Evolutionary conservation across 1,140 invertebrate species (phyloP).

Genomic region (Tetramorium simillimum): DNA sequence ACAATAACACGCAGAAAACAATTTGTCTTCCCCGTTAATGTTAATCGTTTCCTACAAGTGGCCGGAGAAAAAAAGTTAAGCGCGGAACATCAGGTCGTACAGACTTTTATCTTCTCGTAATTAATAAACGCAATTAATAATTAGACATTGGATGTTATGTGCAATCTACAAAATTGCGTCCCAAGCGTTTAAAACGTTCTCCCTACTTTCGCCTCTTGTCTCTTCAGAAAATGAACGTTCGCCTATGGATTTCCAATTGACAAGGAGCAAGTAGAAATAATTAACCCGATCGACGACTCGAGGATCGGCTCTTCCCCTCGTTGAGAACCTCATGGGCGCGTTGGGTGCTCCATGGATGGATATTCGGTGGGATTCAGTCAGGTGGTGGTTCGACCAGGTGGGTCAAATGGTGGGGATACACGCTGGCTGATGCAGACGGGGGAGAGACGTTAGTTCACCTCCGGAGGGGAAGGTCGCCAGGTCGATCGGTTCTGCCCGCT

Average conservation of each 20-base stretch:
- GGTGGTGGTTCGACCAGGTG: constrained; percentile 75
- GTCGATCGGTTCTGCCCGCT: constrained; percentile 66
- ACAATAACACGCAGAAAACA: neutral
- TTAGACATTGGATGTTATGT: neutral
- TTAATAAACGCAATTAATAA: too few relatives aligned
- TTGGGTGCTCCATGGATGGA: constrained; percentile 35
- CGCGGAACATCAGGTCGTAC: neutral
- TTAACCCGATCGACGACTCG: neutral
- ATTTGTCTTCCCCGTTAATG: neutral
- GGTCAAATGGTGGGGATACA: constrained; percentile 65
- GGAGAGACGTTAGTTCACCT: constrained; percentile 71
- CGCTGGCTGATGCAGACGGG: constrained; percentile 54
- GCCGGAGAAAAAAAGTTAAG: neutral
- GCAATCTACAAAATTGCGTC: neutral
- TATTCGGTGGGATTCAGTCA: constrained; percentile 72
- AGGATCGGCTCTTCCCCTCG: neutral
- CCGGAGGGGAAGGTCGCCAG: constrained; percentile 71
- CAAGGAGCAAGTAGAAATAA: neutral
- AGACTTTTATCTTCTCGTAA: neutral
- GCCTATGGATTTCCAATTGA: neutral
- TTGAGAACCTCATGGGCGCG: constrained; percentile 8
- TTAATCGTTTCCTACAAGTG: neutral
- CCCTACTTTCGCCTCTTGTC: neutral
- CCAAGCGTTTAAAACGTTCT: neutral
- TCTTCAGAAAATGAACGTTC: neutral